These are phyloP conservation scores for Drosophila picticornis DNA, from an alignment of 2,888 invertebrate species.

Conservation along the genomic window DNA sequence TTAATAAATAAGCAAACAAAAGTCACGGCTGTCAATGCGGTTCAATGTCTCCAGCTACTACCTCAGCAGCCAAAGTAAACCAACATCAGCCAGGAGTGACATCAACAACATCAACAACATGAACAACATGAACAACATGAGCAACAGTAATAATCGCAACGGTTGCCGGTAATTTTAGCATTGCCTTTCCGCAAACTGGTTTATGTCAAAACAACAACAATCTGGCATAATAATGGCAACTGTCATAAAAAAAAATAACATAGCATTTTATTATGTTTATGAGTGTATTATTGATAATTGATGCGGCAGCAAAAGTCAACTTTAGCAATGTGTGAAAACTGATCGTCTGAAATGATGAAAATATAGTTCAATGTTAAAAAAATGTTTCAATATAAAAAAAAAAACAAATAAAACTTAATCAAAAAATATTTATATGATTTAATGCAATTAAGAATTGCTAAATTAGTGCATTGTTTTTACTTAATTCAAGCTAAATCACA, in stretches of 20 bases:
- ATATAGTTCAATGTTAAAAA: not conserved
- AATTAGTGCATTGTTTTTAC: not conserved
- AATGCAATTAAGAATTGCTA: not conserved
- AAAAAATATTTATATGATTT: not conserved
- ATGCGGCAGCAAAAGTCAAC: conserved; percentile 27
- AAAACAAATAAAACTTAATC: not conserved
- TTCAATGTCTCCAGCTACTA: conserved; percentile 66
- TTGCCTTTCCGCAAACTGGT: conserved; percentile 69
- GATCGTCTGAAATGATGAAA: not conserved
- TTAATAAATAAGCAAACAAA: conserved; percentile 70
- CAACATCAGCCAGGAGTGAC: conserved; percentile 19
- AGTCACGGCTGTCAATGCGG: conserved; percentile 72
- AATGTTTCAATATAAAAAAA: not conserved
- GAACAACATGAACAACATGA: conserved; percentile 6
- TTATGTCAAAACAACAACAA: conserved; percentile 43
- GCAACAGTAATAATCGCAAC: conserved; percentile 45
- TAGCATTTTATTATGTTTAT: conserved; percentile 28
- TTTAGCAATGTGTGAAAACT: conserved; percentile 15
- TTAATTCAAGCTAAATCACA: not conserved
- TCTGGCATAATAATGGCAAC: conserved; percentile 22
- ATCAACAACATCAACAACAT: conserved; percentile 24
- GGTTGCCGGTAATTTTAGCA: conserved; percentile 69
- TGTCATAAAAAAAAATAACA: conserved; percentile 31
- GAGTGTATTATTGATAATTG: conserved; percentile 42
- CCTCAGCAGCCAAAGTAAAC: conserved; percentile 22